Conservation (phyloP, 2,113 vertebrate genomes). For the Nothocercus julius region DNA sequence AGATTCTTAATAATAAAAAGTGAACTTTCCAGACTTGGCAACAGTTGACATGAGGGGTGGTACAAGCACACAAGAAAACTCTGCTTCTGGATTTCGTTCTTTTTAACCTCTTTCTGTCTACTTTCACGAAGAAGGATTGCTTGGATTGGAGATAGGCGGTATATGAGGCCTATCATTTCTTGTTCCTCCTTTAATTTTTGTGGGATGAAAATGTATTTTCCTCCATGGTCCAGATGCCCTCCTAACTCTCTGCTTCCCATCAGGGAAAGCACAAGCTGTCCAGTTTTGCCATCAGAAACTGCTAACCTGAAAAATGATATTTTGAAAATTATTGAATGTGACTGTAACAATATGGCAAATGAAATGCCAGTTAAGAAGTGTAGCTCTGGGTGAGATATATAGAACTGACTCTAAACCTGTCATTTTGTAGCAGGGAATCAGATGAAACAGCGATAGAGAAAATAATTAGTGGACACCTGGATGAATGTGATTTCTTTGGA, state of each 20-base stretch:
- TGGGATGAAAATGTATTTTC: not conserved
- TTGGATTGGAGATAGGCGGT: not conserved
- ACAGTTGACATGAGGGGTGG: not conserved
- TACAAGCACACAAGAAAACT: not conserved
- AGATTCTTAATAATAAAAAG: not conserved
- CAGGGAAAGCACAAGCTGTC: not conserved
- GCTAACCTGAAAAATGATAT: not conserved
- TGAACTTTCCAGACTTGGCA: not conserved
- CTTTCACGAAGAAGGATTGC: not conserved
- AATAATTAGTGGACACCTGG: not conserved
- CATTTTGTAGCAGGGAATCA: not conserved
- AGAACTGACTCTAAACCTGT: not conserved
- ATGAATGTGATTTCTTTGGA: not conserved
- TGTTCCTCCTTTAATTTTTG: not conserved
- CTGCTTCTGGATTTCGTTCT: slow-evolving; percentile 4
- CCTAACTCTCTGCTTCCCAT: not conserved
- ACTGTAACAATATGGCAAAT: not conserved
- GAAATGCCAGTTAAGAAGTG: not conserved
- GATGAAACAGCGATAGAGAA: not conserved
- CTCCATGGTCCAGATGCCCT: not conserved
- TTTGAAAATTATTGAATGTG: not conserved
- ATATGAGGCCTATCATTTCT: not conserved
- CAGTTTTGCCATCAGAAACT: not conserved
- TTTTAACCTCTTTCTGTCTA: not conserved
- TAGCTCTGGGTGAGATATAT: not conserved